Base-by-base conservation (phyloP, 2,888 invertebrate species). In the Endomychus coccineus region DNA sequence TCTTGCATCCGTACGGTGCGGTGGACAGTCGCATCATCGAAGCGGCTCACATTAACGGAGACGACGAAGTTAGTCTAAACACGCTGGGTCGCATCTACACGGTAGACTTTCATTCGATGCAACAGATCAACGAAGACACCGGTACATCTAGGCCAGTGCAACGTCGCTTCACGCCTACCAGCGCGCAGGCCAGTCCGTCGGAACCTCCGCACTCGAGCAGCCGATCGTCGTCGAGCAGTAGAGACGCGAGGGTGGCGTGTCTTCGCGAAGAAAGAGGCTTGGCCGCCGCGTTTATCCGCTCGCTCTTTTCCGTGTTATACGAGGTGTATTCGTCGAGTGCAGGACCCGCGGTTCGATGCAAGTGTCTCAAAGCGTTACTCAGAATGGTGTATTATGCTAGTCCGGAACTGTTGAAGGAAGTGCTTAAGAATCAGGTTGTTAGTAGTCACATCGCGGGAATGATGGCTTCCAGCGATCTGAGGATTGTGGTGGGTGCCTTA, bases 311-410 rank as follows among this genome's bases (percentile, higher is more conserved):
- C 25, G 90, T 97, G 15, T 73, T 98, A 27, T 96, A 96, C 68
- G 96, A 98, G 71, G 95, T 98, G 36, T 98, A 98, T 70, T 94
- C 91, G 66, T 92, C 91, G 53, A 95, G 95, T 43, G 96, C 97
- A 35, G 97, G 97, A 5, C 95, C 97, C 16, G 89, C 95, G 42
- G 94, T 99, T 16, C 82, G 96, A 52, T 94, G 94, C 69, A 95
- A 95, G 69, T 96, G 96, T 60, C 77, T 98, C 42, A 83, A 94
- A 58, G 96, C 97, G 3, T 77, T 98, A 42, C 73, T 98, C 36
- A 79, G 97, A 43, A 96, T 97, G 84, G 89, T 97, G 3, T 95
- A 88, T 70, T 96, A 94, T 64, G 90, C 92, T 6, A 83, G 83
- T 47, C 80, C 91, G 1, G 81, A 88, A 52, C 74, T 96, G 47